Evolutionary conservation across 2,888 invertebrate species (phyloP).

Genomic region (Meghimatium bilineatum): DNA sequence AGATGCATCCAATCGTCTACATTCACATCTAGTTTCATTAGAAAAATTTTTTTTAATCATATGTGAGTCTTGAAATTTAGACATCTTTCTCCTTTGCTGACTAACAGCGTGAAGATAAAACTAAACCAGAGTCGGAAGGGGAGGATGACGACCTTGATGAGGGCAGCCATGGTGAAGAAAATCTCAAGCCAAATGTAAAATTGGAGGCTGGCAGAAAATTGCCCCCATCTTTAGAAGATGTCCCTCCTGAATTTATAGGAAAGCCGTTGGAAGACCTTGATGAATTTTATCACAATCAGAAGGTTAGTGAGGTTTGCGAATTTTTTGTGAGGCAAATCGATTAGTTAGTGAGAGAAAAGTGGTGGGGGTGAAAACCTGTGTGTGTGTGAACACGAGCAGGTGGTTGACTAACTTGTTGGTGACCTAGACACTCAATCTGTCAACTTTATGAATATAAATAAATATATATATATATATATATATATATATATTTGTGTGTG

Average conservation of each 20-base stretch:
- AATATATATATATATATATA: too few species aligned
- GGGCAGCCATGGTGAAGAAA: conserved; percentile 80
- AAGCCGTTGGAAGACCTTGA: conserved; percentile 99
- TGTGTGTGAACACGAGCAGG: neutral
- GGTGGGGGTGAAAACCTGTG: too few species aligned
- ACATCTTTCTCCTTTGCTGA: too few species aligned
- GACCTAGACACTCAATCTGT: too few species aligned
- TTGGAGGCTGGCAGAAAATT: conserved; percentile 97
- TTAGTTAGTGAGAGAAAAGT: neutral
- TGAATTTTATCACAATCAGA: conserved; percentile 95
- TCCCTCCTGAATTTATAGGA: conserved; percentile 94
- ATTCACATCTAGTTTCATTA: too few species aligned
- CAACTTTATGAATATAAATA: too few species aligned
- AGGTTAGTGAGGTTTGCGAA: conserved; percentile 86
- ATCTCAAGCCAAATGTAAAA: conserved; percentile 93
- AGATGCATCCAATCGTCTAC: too few species aligned
- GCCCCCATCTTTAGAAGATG: conserved; percentile 94
- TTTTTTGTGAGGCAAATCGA: too few species aligned
- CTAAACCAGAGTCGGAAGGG: conserved; percentile 77
- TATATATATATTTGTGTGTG: too few species aligned
- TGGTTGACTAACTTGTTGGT: neutral
- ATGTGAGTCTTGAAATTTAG: too few species aligned
- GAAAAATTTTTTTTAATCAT: too few species aligned
- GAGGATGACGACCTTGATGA: conserved; percentile 63
- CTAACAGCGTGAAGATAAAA: conserved; percentile 89